Evolutionary conservation across 2,888 invertebrate species (phyloP).

Genomic region (Brassicogethes aeneus): DNA sequence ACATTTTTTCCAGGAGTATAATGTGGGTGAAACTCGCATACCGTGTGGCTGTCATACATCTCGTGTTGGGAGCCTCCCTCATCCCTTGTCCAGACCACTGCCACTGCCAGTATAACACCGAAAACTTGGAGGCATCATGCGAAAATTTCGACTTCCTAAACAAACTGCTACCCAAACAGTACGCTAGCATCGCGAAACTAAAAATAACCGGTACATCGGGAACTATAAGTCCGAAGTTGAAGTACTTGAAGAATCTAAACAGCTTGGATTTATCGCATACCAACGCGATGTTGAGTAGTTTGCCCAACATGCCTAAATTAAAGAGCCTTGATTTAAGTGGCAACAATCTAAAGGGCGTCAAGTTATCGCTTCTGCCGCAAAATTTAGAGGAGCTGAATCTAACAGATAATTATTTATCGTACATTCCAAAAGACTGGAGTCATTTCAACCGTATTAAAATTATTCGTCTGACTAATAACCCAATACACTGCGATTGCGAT

Average conservation of each 20-base stretch:
- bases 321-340: slow-evolving; percentile 29
- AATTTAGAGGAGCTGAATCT: slow-evolving; percentile 45
- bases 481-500: slow-evolving; percentile 61
- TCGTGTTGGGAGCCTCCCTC: slow-evolving; percentile 24
- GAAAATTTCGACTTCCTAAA: slow-evolving; percentile 67
- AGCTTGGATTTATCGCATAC: slow-evolving; percentile 32
- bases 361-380: slow-evolving; percentile 29
- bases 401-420: slow-evolving; percentile 52
- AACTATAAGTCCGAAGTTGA: slow-evolving; percentile 31
- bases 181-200: slow-evolving; percentile 26
- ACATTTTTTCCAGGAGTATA: no score
- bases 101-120: slow-evolving; percentile 50
- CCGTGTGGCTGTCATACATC: slow-evolving; percentile 1
- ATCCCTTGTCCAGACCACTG: slow-evolving; percentile 47
- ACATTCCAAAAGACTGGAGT: slow-evolving; percentile 47
- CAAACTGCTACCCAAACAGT: slow-evolving; percentile 40
- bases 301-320: slow-evolving; percentile 28
- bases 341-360: slow-evolving; percentile 31
- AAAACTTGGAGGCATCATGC: slow-evolving; percentile 56
- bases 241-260: slow-evolving; percentile 31
- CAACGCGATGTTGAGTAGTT: slow-evolving; percentile 19
- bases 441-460: slow-evolving; percentile 49
- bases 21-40: not conserved
- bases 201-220: slow-evolving; percentile 26
- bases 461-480: slow-evolving; percentile 59